Conservation (phyloP, 1,140 invertebrate species). For the Tetramorium parvispinum region DNA sequence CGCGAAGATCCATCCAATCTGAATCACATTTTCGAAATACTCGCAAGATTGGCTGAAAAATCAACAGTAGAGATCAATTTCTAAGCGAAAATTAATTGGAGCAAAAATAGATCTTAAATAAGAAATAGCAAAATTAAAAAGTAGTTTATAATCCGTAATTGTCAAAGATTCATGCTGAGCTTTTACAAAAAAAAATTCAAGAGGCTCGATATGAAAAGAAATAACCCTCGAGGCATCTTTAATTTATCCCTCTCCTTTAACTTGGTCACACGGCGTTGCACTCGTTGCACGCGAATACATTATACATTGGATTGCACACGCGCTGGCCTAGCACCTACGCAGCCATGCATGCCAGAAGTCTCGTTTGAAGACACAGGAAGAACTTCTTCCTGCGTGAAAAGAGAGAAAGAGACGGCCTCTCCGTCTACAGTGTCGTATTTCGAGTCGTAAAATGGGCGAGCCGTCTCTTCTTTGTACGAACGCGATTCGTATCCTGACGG, state of each 20-base stretch:
- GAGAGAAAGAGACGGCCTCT: slow-evolving; percentile 13
- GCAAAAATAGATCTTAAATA: neutral
- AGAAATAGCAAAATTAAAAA: neutral
- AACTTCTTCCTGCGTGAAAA: slow-evolving; percentile 38
- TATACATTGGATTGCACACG: slow-evolving; percentile 41
- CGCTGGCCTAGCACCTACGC: slow-evolving; percentile 32
- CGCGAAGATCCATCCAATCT: no score
- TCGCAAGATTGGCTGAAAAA: neutral
- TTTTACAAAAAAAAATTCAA: neutral
- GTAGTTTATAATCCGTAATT: neutral
- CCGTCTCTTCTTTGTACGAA: slow-evolving; percentile 8
- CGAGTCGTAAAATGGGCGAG: slow-evolving; percentile 10
- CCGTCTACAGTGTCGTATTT: slow-evolving; percentile 18
- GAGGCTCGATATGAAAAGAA: neutral
- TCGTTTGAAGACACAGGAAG: slow-evolving; percentile 52
- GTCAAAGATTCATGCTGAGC: neutral
- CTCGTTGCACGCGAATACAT: slow-evolving; percentile 50
- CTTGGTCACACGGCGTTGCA: slow-evolving; percentile 40
- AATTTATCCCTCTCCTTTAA: slow-evolving; percentile 31
- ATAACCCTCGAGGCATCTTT: neutral
- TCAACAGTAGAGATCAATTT: neutral
- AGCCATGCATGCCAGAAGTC: slow-evolving; percentile 40
- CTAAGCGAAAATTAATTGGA: neutral
- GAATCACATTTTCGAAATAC: neutral
- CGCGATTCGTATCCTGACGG: slow-evolving; percentile 3